A percentile compares a stretch with the other conserved stretches of the same genome.
Evolutionary conservation across 2,113 vertebrate genomes (phyloP).

Genomic region (Callipepla californica): DNA sequence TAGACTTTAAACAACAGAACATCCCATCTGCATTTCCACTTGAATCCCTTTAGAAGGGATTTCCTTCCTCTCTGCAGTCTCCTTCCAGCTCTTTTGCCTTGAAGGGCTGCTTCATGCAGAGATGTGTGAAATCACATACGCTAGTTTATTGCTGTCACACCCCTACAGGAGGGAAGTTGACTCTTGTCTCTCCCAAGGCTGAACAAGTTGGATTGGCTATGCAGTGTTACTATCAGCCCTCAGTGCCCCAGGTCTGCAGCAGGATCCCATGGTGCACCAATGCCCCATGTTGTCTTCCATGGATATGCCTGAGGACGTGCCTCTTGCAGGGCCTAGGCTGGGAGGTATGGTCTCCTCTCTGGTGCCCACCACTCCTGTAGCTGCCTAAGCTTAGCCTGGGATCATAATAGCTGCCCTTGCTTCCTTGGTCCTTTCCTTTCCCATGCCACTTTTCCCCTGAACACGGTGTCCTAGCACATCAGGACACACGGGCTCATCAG

Average conservation of each 20-base stretch:
- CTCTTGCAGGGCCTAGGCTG: rapidly evolving
- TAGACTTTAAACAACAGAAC: not conserved
- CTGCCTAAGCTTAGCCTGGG: not conserved
- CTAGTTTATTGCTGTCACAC: not conserved
- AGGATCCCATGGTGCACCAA: not conserved
- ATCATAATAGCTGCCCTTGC: not conserved
- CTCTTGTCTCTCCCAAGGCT: not conserved
- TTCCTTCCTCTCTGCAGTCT: not conserved
- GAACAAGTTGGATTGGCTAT: not conserved
- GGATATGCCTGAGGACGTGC: not conserved
- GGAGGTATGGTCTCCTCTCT: not conserved
- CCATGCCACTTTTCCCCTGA: rapidly evolving
- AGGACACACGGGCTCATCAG: rapidly evolving
- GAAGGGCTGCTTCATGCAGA: not conserved
- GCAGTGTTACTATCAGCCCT: not conserved
- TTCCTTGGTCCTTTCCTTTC: not conserved
- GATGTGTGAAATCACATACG: not conserved
- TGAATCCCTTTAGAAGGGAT: not conserved
- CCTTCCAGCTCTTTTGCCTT: not conserved
- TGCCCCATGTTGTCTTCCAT: rapidly evolving
- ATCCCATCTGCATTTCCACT: not conserved
- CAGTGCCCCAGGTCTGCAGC: rapidly evolving
- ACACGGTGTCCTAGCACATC: rapidly evolving
- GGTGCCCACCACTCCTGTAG: not conserved
- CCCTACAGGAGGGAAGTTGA: not conserved